A percentile compares a stretch with the other conserved stretches of the same genome.
These are phyloP conservation scores for Eueremaeus valkanovi DNA, from an alignment of 2,888 invertebrate species.

Conservation along the genomic window DNA sequence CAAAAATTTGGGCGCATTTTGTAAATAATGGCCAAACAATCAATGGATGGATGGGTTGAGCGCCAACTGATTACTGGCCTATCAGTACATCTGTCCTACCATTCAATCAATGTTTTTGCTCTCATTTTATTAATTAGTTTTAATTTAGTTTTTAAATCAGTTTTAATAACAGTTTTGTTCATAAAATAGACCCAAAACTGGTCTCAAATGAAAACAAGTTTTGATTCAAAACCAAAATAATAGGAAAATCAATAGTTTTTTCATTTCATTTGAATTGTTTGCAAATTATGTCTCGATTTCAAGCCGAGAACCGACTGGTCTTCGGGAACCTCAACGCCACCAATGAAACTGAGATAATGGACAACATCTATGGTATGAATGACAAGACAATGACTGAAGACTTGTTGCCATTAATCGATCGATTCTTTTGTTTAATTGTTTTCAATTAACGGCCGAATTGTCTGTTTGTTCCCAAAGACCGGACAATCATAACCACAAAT, in stretches of 20 bases:
- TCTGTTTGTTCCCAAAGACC: constrained; percentile 2
- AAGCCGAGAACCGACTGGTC: background rate
- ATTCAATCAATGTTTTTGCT: too few relatives aligned
- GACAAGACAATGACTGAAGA: too few relatives aligned
- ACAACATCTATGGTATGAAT: too few relatives aligned
- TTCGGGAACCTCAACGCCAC: background rate
- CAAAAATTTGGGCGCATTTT: constrained; percentile 5
- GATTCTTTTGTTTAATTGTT: background rate
- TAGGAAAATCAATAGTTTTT: too few relatives aligned
- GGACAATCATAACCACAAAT: constrained; percentile 15
- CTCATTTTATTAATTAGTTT: too few relatives aligned
- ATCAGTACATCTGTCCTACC: background rate
- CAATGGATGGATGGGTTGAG: background rate
- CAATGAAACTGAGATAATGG: background rate
- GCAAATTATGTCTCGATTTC: too few relatives aligned
- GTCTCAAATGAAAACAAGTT: too few relatives aligned
- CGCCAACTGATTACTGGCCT: background rate
- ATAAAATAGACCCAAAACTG: too few relatives aligned
- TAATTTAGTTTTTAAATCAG: too few relatives aligned
- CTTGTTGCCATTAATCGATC: background rate
- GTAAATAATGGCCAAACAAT: background rate
- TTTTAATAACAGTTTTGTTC: too few relatives aligned
- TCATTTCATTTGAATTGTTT: too few relatives aligned
- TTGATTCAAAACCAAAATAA: too few relatives aligned
- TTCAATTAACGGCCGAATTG: background rate